Evolutionary conservation across 2,888 invertebrate species (phyloP).

Genomic region (Abrostola triplasia): DNA sequence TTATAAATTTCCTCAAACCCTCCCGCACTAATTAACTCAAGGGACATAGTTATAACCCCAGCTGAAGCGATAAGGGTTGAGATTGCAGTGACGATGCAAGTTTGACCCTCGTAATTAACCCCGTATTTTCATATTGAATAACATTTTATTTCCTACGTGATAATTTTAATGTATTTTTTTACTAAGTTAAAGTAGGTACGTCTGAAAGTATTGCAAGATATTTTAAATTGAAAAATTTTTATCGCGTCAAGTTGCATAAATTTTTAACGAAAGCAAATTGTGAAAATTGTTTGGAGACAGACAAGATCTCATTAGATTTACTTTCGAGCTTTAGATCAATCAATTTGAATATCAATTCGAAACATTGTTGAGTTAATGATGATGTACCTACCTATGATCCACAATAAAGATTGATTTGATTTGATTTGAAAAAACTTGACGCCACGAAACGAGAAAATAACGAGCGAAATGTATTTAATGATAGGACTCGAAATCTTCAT

Average conservation of each 20-base stretch:
- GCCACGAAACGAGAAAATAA: background rate
- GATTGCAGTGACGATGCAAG: slow-evolving; percentile 52
- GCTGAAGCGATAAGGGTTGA: slow-evolving; percentile 49
- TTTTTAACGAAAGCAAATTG: no score
- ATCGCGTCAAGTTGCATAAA: no score
- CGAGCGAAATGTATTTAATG: background rate
- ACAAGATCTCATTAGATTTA: no score
- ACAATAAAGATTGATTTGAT: no score
- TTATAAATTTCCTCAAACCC: slow-evolving; percentile 24
- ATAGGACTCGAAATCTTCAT: background rate
- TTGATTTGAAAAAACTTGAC: no score
- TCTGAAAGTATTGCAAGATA: no score
- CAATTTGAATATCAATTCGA: no score
- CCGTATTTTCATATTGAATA: slow-evolving; percentile 20
- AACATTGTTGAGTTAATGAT: no score
- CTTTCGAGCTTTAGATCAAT: no score
- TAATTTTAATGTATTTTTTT: background rate
- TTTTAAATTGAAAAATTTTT: no score
- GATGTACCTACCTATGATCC: no score
- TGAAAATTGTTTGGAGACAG: no score
- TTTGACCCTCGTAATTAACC: slow-evolving; percentile 42
- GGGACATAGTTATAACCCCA: slow-evolving; percentile 49
- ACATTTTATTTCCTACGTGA: slow-evolving; percentile 18
- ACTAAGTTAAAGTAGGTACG: background rate
- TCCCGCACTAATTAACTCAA: slow-evolving; percentile 43